Evolutionary conservation across 2,888 invertebrate species (phyloP).

Genomic region (Thysanoteuthis rhombus): DNA sequence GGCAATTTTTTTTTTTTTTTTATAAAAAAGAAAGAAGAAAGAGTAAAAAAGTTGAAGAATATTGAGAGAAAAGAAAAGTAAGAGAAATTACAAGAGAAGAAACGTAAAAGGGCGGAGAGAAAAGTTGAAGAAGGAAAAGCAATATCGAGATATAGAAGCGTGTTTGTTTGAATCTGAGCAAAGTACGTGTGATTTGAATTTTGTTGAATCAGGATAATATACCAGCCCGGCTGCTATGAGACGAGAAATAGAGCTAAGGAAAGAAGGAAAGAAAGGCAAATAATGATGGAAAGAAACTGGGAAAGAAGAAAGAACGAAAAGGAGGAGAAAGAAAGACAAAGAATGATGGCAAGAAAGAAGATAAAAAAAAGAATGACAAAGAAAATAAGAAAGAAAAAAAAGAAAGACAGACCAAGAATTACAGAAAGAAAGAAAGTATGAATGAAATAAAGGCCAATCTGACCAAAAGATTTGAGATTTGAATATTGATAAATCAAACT

Average conservation of each 20-base stretch:
- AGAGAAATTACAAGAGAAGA: too few species aligned
- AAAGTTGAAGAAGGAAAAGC: too few species aligned
- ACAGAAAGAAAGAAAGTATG: background rate
- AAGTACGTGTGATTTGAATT: too few species aligned
- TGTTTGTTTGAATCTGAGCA: too few species aligned
- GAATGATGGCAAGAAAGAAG: background rate
- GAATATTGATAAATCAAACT: too few species aligned
- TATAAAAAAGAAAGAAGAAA: background rate
- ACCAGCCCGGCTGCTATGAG: too few species aligned
- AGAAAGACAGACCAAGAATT: background rate
- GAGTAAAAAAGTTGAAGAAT: fast-evolving
- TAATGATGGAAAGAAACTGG: background rate
- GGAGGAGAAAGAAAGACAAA: background rate
- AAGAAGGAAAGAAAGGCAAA: background rate
- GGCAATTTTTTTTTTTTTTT: too few species aligned
- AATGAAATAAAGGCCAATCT: too few species aligned
- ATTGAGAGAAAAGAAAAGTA: too few species aligned
- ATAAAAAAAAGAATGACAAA: background rate
- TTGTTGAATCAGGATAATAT: too few species aligned
- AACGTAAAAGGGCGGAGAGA: background rate
- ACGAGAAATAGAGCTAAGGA: background rate
- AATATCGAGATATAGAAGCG: too few species aligned
- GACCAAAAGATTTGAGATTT: too few species aligned
- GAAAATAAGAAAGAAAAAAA: background rate
- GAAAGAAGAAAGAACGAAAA: background rate